Evolutionary conservation across 2,113 vertebrate genomes (phyloP).

Genomic region (Cervus canadensis): DNA sequence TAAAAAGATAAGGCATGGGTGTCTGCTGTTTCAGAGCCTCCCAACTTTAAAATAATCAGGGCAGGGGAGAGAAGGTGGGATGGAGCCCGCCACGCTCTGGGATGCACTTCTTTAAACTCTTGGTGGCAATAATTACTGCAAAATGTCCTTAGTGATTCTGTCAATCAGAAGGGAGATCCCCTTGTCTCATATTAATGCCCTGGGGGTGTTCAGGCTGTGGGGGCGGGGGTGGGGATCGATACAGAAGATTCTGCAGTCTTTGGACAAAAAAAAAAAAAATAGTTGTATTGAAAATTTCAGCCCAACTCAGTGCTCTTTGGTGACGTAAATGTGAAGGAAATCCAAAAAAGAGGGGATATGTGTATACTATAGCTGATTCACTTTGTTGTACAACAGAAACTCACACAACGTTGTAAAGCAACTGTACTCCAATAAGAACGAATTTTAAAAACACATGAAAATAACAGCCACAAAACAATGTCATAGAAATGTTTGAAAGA

Average conservation of each 20-base stretch:
- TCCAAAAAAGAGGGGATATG: neutral
- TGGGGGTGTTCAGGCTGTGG: accelerated
- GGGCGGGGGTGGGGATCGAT: accelerated
- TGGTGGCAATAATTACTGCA: constrained; percentile 64
- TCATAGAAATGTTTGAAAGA: neutral
- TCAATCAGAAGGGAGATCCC: constrained; percentile 54
- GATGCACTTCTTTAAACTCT: constrained; percentile 60
- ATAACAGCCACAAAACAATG: neutral
- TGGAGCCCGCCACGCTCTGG: constrained; percentile 58
- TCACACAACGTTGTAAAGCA: neutral
- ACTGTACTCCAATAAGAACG: neutral
- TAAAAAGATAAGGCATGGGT: constrained; percentile 38
- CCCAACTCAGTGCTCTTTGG: neutral
- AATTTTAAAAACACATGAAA: neutral
- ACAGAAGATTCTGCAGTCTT: neutral
- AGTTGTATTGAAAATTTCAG: neutral
- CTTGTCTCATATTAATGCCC: constrained; percentile 27
- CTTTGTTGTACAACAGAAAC: neutral
- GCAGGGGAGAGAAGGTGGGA: constrained; percentile 8
- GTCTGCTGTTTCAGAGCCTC: constrained; percentile 28
- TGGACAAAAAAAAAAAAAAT: neutral
- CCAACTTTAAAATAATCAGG: neutral
- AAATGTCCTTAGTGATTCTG: constrained; percentile 59
- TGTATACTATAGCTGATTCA: neutral
- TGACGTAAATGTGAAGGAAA: neutral